phyloP scores from a whole-genome alignment of 2,797 vertebrate genomes.

The Sebastes dallii region DNA sequence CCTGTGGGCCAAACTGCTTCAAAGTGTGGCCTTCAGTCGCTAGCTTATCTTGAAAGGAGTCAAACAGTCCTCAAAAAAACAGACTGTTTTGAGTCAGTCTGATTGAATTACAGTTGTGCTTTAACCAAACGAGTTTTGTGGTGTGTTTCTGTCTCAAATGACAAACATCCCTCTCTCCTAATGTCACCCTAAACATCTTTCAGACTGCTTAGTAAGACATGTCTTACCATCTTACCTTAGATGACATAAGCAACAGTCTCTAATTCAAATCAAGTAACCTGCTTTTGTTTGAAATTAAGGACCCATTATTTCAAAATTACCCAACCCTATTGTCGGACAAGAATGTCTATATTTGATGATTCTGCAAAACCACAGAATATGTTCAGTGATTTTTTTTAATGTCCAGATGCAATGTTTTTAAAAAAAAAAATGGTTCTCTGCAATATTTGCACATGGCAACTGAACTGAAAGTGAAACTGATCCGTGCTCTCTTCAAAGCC shows the following conservation, averaged over 20 bases:
- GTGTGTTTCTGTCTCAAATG: constrained; percentile 17
- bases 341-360: neutral
- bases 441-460: neutral
- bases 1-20: constrained; percentile 69
- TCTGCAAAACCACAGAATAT: neutral
- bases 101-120: constrained; percentile 50
- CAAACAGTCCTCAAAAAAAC: constrained; percentile 59
- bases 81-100: constrained; percentile 48
- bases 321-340: neutral
- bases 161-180: neutral
- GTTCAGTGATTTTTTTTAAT: neutral
- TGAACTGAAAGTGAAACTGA: neutral
- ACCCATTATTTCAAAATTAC: neutral
- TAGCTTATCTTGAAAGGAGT: constrained; percentile 72
- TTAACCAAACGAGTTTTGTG: constrained; percentile 1
- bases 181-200: neutral
- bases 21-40: constrained; percentile 69
- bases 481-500: neutral
- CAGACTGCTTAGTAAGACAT: neutral
- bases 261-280: neutral
- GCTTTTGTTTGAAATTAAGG: neutral
- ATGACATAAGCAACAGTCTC: neutral
- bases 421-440: too few species aligned
- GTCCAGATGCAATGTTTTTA: neutral
- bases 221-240: too few species aligned